Conservation (phyloP, 53 echinoderm and acorn worm species). For the Pentamera pediparva region DNA sequence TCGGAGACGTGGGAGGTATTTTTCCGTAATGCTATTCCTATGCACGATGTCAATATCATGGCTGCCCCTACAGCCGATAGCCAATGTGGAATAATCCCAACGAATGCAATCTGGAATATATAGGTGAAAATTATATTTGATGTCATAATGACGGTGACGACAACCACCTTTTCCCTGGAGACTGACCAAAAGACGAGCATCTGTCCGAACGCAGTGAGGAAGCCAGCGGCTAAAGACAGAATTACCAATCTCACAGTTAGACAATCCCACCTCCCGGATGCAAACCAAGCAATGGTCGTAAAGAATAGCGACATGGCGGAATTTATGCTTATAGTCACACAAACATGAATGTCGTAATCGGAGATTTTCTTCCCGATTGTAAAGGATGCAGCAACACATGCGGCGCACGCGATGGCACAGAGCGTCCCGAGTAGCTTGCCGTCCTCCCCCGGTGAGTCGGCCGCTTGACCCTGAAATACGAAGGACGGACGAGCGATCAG, state of each 20-base stretch:
- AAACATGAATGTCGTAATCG: neutral
- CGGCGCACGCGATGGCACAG: neutral
- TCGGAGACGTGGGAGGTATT: too few relatives aligned
- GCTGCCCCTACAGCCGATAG: conserved; percentile 5
- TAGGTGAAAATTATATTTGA: conserved; percentile 5
- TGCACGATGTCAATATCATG: conserved; percentile 2
- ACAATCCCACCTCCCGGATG: neutral
- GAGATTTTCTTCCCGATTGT: conserved; percentile 9
- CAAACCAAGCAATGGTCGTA: neutral
- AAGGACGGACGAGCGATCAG: conserved; percentile 7
- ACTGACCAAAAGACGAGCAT: conserved; percentile 3
- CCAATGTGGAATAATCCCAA: conserved; percentile 12
- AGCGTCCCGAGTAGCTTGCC: neutral
- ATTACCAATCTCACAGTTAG: neutral
- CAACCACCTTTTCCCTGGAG: conserved; percentile 4
- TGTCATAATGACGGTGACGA: conserved; percentile 10
- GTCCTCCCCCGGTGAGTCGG: neutral
- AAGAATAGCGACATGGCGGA: neutral
- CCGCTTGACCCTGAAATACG: neutral
- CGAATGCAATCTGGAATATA: neutral
- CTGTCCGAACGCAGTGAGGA: neutral
- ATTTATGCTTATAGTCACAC: neutral
- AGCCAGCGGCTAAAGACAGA: neutral
- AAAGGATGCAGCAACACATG: conserved; percentile 3
- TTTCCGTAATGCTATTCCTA: conserved; percentile 3